Percentiles rank a stretch among this genome's conserved stretches.
phyloP scores from a whole-genome alignment of 2,113 vertebrate genomes.

The Antechinus stuartii region DNA sequence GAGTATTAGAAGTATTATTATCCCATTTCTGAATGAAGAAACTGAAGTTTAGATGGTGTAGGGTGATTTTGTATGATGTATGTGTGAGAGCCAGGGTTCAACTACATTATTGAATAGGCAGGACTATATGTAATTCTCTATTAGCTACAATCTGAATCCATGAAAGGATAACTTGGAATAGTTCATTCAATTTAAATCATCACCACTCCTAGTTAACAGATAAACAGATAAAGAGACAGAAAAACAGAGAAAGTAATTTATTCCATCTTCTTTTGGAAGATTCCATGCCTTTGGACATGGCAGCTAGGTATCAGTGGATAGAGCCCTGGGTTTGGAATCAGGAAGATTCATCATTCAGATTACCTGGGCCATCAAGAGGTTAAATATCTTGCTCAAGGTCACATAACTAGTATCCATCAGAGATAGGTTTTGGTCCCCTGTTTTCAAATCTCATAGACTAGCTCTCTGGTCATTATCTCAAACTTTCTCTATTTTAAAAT shows the following conservation, averaged over 20 bases:
- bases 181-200: conserved; percentile 23
- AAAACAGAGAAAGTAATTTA: conserved; percentile 16
- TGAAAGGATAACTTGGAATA: conserved; percentile 15
- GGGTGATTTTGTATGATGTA: not conserved
- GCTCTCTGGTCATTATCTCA: not conserved
- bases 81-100: not conserved
- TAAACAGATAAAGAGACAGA: conserved; percentile 44
- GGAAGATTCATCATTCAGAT: not conserved
- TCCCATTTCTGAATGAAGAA: not conserved
- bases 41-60: not conserved
- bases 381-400: not conserved
- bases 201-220: conserved; percentile 45
- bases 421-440: not conserved
- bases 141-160: conserved; percentile 32
- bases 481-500: not conserved
- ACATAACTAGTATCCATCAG: not conserved
- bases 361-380: not conserved
- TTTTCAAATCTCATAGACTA: not conserved
- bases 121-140: conserved; percentile 19
- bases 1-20: not conserved
- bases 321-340: not conserved
- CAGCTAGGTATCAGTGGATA: not conserved
- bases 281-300: not conserved
- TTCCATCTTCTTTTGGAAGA: not conserved
- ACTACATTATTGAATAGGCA: conserved; percentile 1